Conservation (phyloP, 37 sponge, comb jelly and placozoan genomes). For the Tethya wilhelma region DNA sequence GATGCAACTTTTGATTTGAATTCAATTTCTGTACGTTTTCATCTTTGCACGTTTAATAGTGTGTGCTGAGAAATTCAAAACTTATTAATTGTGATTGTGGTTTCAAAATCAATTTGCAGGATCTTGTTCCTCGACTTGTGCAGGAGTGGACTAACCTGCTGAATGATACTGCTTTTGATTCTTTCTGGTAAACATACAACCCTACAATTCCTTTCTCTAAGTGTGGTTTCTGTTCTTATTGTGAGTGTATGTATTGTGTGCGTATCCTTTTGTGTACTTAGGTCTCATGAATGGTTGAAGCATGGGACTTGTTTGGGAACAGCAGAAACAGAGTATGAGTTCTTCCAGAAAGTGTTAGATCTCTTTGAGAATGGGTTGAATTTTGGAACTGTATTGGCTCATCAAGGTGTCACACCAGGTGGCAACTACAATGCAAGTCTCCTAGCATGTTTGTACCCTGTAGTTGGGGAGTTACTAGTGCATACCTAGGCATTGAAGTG, state of each 20-base stretch:
- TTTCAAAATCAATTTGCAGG: slow-evolving; percentile 22
- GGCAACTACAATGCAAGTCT: background rate
- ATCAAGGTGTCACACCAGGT: slow-evolving; percentile 4
- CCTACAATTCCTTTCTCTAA: background rate
- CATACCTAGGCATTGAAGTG: background rate
- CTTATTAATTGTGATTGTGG: background rate
- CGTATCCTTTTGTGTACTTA: background rate
- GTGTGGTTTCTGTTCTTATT: background rate
- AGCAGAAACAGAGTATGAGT: slow-evolving; percentile 29
- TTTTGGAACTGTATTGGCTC: slow-evolving; percentile 29
- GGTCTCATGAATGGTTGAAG: slow-evolving; percentile 65
- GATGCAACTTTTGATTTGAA: slow-evolving; percentile 13
- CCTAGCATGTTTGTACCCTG: no score
- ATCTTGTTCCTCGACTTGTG: slow-evolving; percentile 19
- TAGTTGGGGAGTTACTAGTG: background rate
- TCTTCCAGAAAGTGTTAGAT: slow-evolving; percentile 36
- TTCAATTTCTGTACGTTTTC: slow-evolving; percentile 14
- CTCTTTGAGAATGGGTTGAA: slow-evolving; percentile 28
- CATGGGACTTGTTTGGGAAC: slow-evolving; percentile 60
- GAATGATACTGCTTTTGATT: background rate
- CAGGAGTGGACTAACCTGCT: slow-evolving; percentile 39
- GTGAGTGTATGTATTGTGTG: no score
- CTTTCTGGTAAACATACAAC: slow-evolving; percentile 38
- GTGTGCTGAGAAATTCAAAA: background rate
- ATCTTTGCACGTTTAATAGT: background rate